Evolutionary conservation across 2,888 invertebrate genomes (phyloP).

Genomic region (Mesorhabditis belari): DNA sequence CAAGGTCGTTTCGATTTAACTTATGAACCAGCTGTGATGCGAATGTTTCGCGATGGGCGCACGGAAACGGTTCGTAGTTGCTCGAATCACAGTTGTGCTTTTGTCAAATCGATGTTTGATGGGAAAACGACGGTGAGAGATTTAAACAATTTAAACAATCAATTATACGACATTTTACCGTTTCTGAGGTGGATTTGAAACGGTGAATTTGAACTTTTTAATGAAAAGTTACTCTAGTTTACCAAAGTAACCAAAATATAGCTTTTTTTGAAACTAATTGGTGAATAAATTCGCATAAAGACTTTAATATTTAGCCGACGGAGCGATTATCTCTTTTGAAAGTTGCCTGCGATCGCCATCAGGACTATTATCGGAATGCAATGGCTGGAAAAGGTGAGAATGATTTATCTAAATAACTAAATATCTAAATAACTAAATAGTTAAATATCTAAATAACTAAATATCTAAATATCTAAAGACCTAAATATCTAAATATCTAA

Average conservation of each 20-base stretch:
- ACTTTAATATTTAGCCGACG: slow-evolving; percentile 5
- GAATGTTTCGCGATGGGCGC: slow-evolving; percentile 85
- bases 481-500: too few relatives aligned
- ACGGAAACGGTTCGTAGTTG: slow-evolving; percentile 95
- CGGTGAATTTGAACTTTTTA: not conserved
- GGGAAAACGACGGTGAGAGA: slow-evolving; percentile 63
- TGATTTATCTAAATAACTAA: too few relatives aligned
- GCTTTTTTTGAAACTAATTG: too few relatives aligned
- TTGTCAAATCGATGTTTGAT: slow-evolving; percentile 84
- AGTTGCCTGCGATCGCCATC: slow-evolving; percentile 64
- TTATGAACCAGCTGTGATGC: slow-evolving; percentile 96
- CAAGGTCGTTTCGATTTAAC: slow-evolving; percentile 86
- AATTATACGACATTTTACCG: not conserved
- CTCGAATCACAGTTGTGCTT: slow-evolving; percentile 81
- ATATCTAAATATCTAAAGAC: too few relatives aligned
- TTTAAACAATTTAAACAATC: not conserved
- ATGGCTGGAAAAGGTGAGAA: slow-evolving; percentile 81
- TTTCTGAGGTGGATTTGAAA: not conserved
- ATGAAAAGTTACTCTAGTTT: not conserved
- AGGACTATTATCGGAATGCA: slow-evolving; percentile 82
- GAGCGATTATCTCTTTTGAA: slow-evolving; percentile 45
- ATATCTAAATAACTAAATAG: too few relatives aligned
- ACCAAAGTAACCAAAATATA: too few relatives aligned
- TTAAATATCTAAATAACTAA: too few relatives aligned
- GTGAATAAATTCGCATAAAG: too few relatives aligned